phyloP scores from a whole-genome alignment of 1,140 invertebrate species.

The Lordiphosa mommai region DNA sequence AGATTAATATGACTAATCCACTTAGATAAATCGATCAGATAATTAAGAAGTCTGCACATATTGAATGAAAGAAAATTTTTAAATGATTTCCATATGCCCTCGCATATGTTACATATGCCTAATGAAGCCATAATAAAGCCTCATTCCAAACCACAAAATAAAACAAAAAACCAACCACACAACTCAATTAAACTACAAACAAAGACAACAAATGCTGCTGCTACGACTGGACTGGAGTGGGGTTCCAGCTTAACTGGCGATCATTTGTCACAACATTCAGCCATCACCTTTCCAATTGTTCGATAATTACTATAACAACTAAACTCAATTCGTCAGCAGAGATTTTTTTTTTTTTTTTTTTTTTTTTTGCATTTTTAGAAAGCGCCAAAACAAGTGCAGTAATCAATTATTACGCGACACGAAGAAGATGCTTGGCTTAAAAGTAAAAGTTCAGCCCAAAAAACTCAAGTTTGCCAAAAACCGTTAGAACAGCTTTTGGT shows the following conservation, averaged over 20 bases:
- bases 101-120: no score
- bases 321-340: constrained; percentile 3
- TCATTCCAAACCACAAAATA: background rate
- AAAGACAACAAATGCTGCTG: no score
- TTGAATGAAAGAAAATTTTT: no score
- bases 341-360: constrained; percentile 24
- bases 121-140: no score
- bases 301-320: constrained; percentile 48
- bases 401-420: constrained; percentile 67
- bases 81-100: no score
- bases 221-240: background rate
- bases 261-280: constrained; percentile 27
- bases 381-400: constrained; percentile 69
- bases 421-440: constrained; percentile 16
- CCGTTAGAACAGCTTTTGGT: constrained; percentile 59
- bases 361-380: constrained; percentile 49
- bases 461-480: constrained; percentile 40
- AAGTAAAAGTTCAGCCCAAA: constrained; percentile 50
- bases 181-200: constrained; percentile 35
- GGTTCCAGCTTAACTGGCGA: constrained; percentile 25
- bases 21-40: no score
- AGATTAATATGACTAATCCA: no score
- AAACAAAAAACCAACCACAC: constrained; percentile 6
- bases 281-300: constrained; percentile 68
- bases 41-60: no score